phyloP scores from a whole-genome alignment of 2,888 invertebrate species.

The Sphaerophoria taeniata region DNA sequence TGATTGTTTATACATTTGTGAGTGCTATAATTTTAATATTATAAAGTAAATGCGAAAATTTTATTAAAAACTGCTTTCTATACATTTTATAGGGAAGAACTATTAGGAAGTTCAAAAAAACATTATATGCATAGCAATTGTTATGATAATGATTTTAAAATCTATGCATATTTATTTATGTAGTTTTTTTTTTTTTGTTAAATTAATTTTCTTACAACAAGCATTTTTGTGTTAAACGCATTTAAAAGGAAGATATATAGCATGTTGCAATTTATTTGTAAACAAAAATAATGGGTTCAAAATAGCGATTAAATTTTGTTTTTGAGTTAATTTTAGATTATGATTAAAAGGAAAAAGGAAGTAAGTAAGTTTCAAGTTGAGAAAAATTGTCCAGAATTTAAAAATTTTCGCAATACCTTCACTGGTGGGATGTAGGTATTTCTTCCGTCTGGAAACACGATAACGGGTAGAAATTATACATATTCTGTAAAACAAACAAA shows the following conservation, averaged over 20 bases:
- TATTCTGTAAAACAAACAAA: slow-evolving; percentile 80
- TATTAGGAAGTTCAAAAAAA: slow-evolving; percentile 66
- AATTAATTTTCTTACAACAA: slow-evolving; percentile 64
- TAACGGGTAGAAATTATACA: slow-evolving; percentile 75
- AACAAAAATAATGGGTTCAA: slow-evolving; percentile 68
- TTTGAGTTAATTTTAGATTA: slow-evolving; percentile 50
- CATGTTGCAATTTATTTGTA: slow-evolving; percentile 66
- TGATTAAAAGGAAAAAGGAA: slow-evolving; percentile 69
- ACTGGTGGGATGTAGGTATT: slow-evolving; percentile 76
- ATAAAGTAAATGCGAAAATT: slow-evolving; percentile 49
- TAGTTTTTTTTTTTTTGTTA: no score
- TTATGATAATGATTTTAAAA: slow-evolving; percentile 60
- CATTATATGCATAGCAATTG: slow-evolving; percentile 65
- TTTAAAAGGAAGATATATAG: slow-evolving; percentile 69
- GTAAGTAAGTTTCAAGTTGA: slow-evolving; percentile 72
- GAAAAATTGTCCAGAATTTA: slow-evolving; percentile 74
- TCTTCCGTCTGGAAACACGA: slow-evolving; percentile 76
- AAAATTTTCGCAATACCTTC: slow-evolving; percentile 76
- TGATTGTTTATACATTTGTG: slow-evolving; percentile 24
- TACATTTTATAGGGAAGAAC: slow-evolving; percentile 65
- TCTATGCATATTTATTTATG: not conserved
- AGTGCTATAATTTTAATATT: slow-evolving; percentile 47
- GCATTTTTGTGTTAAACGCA: slow-evolving; percentile 70
- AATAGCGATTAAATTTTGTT: slow-evolving; percentile 58
- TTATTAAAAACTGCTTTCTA: slow-evolving; percentile 46